These are phyloP conservation scores for Archocentrus centrarchus DNA, from an alignment of 2,113 vertebrate species.

Conservation along the genomic window DNA sequence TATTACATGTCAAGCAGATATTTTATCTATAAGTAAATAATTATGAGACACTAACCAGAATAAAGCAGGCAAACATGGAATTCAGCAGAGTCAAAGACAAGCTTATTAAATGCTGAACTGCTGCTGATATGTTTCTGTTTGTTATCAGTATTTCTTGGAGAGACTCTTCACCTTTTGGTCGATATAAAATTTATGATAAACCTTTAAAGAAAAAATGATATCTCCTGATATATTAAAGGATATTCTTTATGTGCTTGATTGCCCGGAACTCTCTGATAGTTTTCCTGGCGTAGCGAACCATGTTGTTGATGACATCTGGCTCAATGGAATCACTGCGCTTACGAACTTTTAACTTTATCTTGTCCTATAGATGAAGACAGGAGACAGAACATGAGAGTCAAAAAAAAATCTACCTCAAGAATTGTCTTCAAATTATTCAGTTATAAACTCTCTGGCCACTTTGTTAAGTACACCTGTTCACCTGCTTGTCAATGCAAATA, in stretches of 20 bases:
- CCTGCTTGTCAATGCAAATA: neutral
- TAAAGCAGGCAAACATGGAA: neutral
- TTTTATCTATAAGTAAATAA: neutral
- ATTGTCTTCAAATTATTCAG: neutral
- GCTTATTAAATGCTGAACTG: neutral
- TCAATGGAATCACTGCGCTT: constrained; percentile 82
- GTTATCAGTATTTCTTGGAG: neutral
- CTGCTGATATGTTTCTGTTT: neutral
- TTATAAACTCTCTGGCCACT: neutral
- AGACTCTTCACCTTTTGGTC: neutral
- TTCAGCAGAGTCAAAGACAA: neutral
- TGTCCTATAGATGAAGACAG: constrained; percentile 82
- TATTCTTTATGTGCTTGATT: constrained; percentile 91
- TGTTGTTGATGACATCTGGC: constrained; percentile 83
- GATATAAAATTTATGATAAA: neutral
- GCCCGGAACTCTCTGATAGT: constrained; percentile 91
- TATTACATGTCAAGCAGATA: neutral
- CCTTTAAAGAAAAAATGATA: neutral
- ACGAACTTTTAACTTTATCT: constrained; percentile 88
- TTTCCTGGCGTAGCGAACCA: constrained; percentile 89
- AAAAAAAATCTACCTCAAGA: neutral
- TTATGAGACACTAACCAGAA: neutral
- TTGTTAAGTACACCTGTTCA: neutral
- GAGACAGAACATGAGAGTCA: neutral
- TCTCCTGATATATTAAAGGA: constrained; percentile 80